Evolutionary conservation across 1,140 invertebrate genomes (phyloP).

Genomic region (Anagrus nilaparvatae): DNA sequence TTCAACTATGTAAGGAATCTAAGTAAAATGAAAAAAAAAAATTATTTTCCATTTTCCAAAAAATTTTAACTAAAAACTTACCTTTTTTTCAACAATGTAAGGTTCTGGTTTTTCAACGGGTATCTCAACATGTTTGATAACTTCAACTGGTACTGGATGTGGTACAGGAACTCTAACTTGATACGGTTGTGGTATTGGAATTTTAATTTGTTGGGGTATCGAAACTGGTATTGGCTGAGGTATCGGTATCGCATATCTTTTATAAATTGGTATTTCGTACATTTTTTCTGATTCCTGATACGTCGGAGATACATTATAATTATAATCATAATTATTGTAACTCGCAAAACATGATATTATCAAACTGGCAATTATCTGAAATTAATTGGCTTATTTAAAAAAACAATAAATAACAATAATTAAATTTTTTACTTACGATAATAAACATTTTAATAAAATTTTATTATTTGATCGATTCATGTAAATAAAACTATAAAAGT

Average conservation of each 20-base stretch:
- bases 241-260: slow-evolving; percentile 63
- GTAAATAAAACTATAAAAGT: no score
- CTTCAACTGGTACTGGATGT: slow-evolving; percentile 61
- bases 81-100: slow-evolving; percentile 60
- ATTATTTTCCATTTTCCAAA: slow-evolving; percentile 1
- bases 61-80: slow-evolving; percentile 17
- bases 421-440: no score
- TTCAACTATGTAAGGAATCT: slow-evolving; percentile 64
- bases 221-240: slow-evolving; percentile 64
- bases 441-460: no score
- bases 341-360: slow-evolving; percentile 22
- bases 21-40: slow-evolving; percentile 18
- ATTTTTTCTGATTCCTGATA: slow-evolving; percentile 46
- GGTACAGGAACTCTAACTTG: slow-evolving; percentile 60
- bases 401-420: no score
- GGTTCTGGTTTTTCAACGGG: slow-evolving; percentile 62
- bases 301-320: no score
- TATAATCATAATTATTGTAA: slow-evolving; percentile 27
- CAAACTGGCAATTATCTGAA: slow-evolving; percentile 27
- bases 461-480: no score
- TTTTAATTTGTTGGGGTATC: slow-evolving; percentile 61
- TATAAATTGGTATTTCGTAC: slow-evolving; percentile 60
- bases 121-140: slow-evolving; percentile 57
- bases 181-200: slow-evolving; percentile 66
- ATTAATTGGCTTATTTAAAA: no score